Evolutionary conservation across 2,113 vertebrate species (phyloP), one percentile per base, ranked within the genome.

Genomic region (Periophthalmodon schlosseri): DNA sequence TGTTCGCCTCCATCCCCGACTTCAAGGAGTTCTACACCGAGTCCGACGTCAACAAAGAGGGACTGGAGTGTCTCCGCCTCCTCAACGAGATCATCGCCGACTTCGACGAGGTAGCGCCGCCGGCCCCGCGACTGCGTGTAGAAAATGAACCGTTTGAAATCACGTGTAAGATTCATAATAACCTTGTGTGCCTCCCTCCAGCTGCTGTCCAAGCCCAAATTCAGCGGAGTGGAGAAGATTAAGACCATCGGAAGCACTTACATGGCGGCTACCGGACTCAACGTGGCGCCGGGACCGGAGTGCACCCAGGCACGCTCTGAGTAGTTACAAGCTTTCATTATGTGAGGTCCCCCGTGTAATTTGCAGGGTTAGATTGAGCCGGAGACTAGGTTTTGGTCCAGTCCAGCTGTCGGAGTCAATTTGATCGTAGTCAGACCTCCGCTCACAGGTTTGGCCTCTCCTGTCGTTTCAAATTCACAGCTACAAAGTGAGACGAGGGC

Each of bases 191-290:
- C 66, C 69, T n/a, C 68, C 20, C n/a, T n/a, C 54, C 92, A 99
- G 97, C 88, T 99, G 81, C 81, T 99, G 79, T 98, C 97, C 72
- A 99, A 99, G 85, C 97, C 97, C 0, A 99, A 99, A 84, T 99
- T 99, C 93, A 99, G 97, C 24, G 97, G 97, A 0, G 60, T 63
- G 60, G 98, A 99, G 88, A 99, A 99, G 91, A 99, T 99, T 88
- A 99, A 99, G 92, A 99, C 98, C 76, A 99, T 99, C 10, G 98
- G 98, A n/a, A 99, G 97, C 91, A 99, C 97, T 3, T 99, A 99
- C 84, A 99, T 99, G 98, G 98, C 98, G 67, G 97, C 98, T 3
- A 98, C 97, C 3, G 98, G 98, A 70, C 76, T 99, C 77, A 99
- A 96, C 36, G 93, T 96, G 2, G 93, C 95, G 18, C 95, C 95